Conservation (phyloP, 2,113 vertebrate genomes). For the Gallinago media region DNA sequence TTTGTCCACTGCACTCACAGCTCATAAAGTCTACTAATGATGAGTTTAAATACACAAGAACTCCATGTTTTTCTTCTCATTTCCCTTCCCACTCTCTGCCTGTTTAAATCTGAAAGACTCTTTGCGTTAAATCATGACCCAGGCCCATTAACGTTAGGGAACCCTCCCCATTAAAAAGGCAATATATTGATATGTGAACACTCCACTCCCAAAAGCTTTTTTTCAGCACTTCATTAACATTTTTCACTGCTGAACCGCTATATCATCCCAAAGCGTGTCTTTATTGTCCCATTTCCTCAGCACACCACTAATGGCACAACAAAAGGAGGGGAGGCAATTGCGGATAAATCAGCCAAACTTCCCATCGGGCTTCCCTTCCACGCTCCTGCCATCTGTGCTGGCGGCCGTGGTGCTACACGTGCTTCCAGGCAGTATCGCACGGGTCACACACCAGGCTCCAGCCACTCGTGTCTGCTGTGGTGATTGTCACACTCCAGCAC, state of each 20-base stretch:
- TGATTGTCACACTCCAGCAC: background rate
- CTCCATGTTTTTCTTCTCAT: background rate
- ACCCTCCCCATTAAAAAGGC: slow-evolving; percentile 1
- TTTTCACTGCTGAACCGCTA: slow-evolving; percentile 17
- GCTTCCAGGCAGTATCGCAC: fast-evolving
- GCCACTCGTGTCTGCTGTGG: background rate
- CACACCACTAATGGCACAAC: background rate
- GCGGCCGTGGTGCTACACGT: fast-evolving
- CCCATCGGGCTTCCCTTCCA: background rate
- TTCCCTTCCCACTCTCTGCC: background rate
- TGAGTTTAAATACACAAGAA: background rate
- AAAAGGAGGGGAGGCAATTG: background rate
- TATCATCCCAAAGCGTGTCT: background rate
- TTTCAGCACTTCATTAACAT: slow-evolving; percentile 7
- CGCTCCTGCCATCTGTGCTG: background rate
- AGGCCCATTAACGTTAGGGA: background rate
- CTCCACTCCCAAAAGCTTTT: background rate
- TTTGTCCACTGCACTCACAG: background rate
- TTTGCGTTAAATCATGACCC: background rate
- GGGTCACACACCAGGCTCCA: background rate
- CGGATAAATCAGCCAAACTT: background rate
- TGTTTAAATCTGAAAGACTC: background rate
- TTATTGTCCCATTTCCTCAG: background rate
- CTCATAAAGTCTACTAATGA: background rate
- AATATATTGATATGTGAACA: background rate